Percentiles rank a stretch among this genome's conserved stretches.
Conservation (phyloP, 2,113 vertebrate species). For the Speoplatyrhinus poulsoni region DNA sequence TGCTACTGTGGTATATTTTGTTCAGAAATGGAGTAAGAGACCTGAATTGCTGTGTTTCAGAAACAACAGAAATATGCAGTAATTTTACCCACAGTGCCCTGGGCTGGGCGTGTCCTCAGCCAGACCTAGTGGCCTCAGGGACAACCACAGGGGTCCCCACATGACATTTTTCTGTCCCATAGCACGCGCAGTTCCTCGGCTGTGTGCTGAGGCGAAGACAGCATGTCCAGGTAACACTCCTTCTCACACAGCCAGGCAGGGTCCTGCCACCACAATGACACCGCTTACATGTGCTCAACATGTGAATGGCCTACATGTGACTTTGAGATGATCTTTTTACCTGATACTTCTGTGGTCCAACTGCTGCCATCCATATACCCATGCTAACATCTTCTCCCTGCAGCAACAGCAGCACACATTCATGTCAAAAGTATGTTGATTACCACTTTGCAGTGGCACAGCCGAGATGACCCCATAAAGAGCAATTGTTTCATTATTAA, state of each 20-base stretch:
- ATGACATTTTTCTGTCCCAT: conserved; percentile 84
- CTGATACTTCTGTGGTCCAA: conserved; percentile 91
- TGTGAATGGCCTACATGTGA: not conserved
- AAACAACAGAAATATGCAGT: conserved; percentile 11
- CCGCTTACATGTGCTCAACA: not conserved
- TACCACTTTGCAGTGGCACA: not conserved
- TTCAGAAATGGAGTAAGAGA: conserved; percentile 14
- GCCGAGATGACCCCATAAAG: not conserved
- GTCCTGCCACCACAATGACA: conserved; percentile 75
- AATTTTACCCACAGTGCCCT: conserved; percentile 37
- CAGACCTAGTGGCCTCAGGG: conserved; percentile 61
- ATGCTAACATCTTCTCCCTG: conserved; percentile 99
- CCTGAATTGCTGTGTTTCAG: conserved; percentile 5
- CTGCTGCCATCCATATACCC: conserved; percentile 99
- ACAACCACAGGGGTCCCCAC: conserved; percentile 89
- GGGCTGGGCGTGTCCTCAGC: not conserved
- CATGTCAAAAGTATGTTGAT: not conserved
- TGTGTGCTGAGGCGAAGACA: conserved; percentile 93
- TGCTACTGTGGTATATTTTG: conserved; percentile 7
- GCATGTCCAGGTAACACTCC: conserved; percentile 88
- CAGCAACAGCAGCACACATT: conserved; percentile 22
- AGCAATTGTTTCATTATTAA: too few relatives aligned
- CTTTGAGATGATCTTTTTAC: conserved; percentile 54
- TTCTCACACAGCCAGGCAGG: conserved; percentile 94
- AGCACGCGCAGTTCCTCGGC: conserved; percentile 82